Base-by-base conservation (phyloP, 2,113 vertebrate species). In the Picathartes gymnocephalus region DNA sequence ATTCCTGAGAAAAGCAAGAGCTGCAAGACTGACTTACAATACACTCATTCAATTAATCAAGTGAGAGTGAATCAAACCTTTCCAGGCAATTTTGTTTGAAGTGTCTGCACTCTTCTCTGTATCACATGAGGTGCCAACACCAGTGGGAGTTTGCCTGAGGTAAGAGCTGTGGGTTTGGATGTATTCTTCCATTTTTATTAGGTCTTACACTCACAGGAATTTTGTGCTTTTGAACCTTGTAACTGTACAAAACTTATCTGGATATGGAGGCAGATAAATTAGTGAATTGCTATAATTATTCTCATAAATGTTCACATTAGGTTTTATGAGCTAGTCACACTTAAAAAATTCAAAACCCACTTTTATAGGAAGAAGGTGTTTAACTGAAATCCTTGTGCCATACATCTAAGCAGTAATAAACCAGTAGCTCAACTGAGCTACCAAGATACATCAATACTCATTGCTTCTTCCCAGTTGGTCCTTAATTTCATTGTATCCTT, bases 141-240 rank as follows among this genome's bases (percentile, higher is more conserved):
- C 85, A 95, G 96, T 97, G 94, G 96, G 91, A 96, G 96, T 96
- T 96, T 95, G 94, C 96, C 93, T 94, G 92, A 91, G 92, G 94
- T 96, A 82, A 95, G 82, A 97, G 60, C 93, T 96, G 95, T 95
- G 90, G 92, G 90, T 97, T 97, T 97, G 95, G 85, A 94, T 96
- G 82, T 82, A 91, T 96, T 96, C 93, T 95, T 93, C 95, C 93
- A 93, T 96, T 96, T 96, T 96, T 96, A 95, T 97, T 95, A 96
- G 85, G 85, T 86, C 87, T 95, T 96, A 95, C 92, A 95, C 93
- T 90, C 94, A 88, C 81, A 96, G 93, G 92, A 90, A 93, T 96
- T 93, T 93, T 92, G 60, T 96, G 85, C 85, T 95, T 96, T 97
- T 96, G 86, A 95, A 95, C 96, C 88, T 95, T 93, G 35, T 94